A percentile compares a stretch with the other conserved stretches of the same genome.
Conservation (phyloP, 1,140 invertebrate species). For the Heliconius nattereri region DNA sequence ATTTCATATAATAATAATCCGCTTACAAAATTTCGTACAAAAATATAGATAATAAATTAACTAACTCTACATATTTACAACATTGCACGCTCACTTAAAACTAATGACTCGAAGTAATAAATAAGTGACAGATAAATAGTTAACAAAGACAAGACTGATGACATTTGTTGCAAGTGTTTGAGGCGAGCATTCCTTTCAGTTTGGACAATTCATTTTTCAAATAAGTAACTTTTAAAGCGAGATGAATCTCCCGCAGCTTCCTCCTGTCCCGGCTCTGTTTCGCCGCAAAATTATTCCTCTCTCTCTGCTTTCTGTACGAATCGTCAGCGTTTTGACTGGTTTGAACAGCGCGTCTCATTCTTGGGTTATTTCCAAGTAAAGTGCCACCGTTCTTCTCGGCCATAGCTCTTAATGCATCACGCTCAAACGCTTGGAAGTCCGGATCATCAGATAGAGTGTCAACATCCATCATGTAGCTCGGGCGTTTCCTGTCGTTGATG, state of each 20-base stretch:
- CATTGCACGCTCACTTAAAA: constrained; percentile 38
- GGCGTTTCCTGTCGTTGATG: constrained; percentile 33
- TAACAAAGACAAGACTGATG: constrained; percentile 42
- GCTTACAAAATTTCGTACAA: background rate
- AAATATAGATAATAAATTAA: constrained; percentile 27
- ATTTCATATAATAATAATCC: background rate
- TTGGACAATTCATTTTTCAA: constrained; percentile 70
- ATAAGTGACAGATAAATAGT: constrained; percentile 16
- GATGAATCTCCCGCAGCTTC: constrained; percentile 94
- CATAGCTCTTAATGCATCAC: constrained; percentile 85
- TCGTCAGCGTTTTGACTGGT: constrained; percentile 81
- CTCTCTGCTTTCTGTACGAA: constrained; percentile 92
- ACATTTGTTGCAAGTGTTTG: constrained; percentile 29
- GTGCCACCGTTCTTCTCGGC: constrained; percentile 82
- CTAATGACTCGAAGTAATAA: constrained; percentile 24
- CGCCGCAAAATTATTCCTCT: constrained; percentile 97
- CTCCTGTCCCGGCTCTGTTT: constrained; percentile 95
- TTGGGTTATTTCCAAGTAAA: constrained; percentile 80
- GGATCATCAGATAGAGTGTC: constrained; percentile 72
- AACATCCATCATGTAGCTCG: constrained; percentile 41
- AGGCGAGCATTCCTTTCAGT: constrained; percentile 29
- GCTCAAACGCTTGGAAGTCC: constrained; percentile 85
- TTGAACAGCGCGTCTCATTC: constrained; percentile 76
- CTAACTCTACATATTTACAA: constrained; percentile 36
- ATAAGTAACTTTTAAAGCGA: constrained; percentile 92